Evolutionary conservation across 2,797 vertebrate species (phyloP).

Genomic region (Danio albolineatus): DNA sequence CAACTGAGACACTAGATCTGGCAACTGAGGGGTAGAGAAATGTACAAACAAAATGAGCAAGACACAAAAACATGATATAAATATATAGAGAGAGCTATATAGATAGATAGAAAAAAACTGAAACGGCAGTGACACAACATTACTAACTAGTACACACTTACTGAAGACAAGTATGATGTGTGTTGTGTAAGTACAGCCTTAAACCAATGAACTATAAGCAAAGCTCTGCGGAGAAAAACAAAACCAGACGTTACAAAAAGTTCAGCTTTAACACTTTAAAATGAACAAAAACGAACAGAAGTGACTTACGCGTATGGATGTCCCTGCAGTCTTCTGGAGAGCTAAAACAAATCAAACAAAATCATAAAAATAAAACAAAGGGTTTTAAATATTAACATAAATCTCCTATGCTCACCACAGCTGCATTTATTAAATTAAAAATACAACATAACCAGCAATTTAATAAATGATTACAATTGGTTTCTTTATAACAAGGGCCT

Average conservation of each 20-base stretch:
- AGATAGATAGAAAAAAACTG: too few species aligned
- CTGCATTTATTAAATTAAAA: too few species aligned
- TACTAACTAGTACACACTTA: slow-evolving; percentile 75
- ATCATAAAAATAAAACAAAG: background rate
- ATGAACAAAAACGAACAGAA: background rate
- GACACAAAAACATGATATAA: background rate
- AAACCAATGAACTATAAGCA: slow-evolving; percentile 92
- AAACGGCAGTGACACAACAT: background rate
- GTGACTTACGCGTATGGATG: slow-evolving; percentile 89
- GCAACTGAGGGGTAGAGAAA: slow-evolving; percentile 79
- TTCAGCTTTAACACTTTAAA: background rate
- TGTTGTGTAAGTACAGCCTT: slow-evolving; percentile 91
- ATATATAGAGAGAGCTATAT: too few species aligned
- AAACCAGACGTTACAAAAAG: background rate
- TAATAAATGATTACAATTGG: too few species aligned
- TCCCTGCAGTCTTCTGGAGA: slow-evolving; percentile 91
- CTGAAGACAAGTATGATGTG: slow-evolving; percentile 94
- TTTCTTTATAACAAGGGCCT: too few species aligned
- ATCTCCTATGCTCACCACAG: too few species aligned
- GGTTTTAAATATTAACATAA: background rate
- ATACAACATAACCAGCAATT: too few species aligned
- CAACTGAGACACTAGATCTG: slow-evolving; percentile 90
- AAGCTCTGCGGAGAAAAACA: slow-evolving; percentile 80
- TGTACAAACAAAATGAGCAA: slow-evolving; percentile 15
- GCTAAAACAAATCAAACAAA: slow-evolving; percentile 70